These are phyloP conservation scores for Centroberyx gerrardi DNA, from an alignment of 2,797 vertebrate genomes.

Conservation along the genomic window DNA sequence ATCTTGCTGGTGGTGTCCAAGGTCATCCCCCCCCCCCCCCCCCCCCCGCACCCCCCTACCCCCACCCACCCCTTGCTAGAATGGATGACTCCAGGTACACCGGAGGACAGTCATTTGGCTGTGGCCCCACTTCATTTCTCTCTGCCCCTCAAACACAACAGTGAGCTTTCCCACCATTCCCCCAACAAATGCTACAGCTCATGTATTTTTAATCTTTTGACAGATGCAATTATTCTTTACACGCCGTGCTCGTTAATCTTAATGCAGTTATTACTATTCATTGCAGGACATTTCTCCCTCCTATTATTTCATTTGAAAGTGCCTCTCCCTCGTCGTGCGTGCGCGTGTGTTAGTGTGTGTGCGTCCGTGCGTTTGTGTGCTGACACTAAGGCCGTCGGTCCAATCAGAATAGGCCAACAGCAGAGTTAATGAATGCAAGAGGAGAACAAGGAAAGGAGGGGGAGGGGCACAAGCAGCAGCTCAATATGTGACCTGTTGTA, in stretches of 20 bases:
- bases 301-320: conserved; percentile 79
- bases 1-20: conserved; percentile 79
- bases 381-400: conserved; percentile 49
- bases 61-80: conserved; percentile 62
- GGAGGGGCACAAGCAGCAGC: conserved; percentile 27
- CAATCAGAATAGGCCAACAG: conserved; percentile 71
- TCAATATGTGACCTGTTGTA: conserved; percentile 79
- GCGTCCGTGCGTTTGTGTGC: conserved; percentile 33
- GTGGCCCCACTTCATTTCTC: conserved; percentile 73
- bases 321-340: conserved; percentile 41
- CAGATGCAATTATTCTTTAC: conserved; percentile 87
- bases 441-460: conserved; percentile 36
- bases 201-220: conserved; percentile 87
- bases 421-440: conserved; percentile 72
- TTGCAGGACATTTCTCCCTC: conserved; percentile 71
- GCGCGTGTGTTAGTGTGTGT: conserved; percentile 17
- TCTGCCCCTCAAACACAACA: conserved; percentile 76
- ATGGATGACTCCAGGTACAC: conserved; percentile 82
- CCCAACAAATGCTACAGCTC: conserved; percentile 80
- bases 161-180: conserved; percentile 50
- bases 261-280: conserved; percentile 88
- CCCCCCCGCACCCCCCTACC: background rate
- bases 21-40: conserved; percentile 70
- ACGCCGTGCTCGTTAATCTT: conserved; percentile 85
- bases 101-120: conserved; percentile 83